A percentile compares a stretch with the other conserved stretches of the same genome.
phyloP scores from a whole-genome alignment of 2,888 invertebrate genomes.

The Mythimna impura region DNA sequence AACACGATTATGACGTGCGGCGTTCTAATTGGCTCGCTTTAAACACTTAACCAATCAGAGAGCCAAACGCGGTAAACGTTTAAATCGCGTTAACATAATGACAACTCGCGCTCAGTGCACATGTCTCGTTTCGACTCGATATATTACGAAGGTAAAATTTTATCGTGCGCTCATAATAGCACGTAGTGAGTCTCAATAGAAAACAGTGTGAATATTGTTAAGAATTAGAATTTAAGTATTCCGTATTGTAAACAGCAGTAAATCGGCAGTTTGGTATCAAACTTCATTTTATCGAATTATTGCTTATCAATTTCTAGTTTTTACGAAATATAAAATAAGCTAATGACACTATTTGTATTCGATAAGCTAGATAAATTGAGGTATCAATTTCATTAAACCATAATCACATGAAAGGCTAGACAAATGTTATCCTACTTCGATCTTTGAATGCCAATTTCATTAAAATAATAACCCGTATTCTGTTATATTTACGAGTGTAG shows the following conservation, averaged over 20 bases:
- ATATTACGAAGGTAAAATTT: conserved; percentile 2
- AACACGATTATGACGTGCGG: too few species aligned
- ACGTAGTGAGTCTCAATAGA: conserved; percentile 43
- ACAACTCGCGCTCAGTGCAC: too few species aligned
- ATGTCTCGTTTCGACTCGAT: not conserved
- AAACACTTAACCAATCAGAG: too few species aligned
- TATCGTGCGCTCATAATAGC: conserved; percentile 7
- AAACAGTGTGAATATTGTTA: conserved; percentile 63
- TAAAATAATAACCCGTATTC: conserved; percentile 10
- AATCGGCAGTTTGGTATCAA: conserved; percentile 43
- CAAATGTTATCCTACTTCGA: not conserved
- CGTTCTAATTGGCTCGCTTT: too few species aligned
- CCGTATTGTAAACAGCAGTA: not conserved
- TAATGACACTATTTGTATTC: not conserved
- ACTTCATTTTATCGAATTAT: not conserved
- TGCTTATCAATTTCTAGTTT: not conserved
- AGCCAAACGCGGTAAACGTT: too few species aligned
- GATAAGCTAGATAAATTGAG: conserved; percentile 4
- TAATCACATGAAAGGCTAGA: not conserved
- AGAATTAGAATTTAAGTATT: conserved; percentile 23
- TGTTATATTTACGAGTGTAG: not conserved
- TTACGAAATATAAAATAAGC: conserved; percentile 2
- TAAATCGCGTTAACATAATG: too few species aligned
- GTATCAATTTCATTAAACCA: conserved; percentile 3
- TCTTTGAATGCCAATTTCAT: conserved; percentile 2